These are phyloP conservation scores for Esperia sulphurella DNA, from an alignment of 2,888 invertebrate species.

Conservation along the genomic window DNA sequence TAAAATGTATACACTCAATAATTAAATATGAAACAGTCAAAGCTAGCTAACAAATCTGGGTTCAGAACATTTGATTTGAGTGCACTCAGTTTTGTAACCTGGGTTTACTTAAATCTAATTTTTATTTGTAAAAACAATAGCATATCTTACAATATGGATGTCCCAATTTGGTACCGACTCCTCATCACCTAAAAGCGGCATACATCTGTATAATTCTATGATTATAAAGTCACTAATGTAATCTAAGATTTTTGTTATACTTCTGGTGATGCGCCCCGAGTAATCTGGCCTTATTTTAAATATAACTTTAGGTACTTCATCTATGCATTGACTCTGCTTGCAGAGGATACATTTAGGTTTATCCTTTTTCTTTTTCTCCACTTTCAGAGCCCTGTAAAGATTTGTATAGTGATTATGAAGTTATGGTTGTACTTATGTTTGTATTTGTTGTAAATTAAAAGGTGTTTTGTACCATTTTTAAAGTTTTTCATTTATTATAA, in stretches of 20 bases:
- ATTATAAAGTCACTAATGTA: slow-evolving; percentile 38
- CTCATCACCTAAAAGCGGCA: slow-evolving; percentile 63
- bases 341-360: slow-evolving; percentile 26
- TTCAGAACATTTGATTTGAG: too few species aligned
- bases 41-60: too few species aligned
- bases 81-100: too few species aligned
- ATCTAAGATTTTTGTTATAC: slow-evolving; percentile 31
- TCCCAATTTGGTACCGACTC: slow-evolving; percentile 53
- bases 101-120: neutral
- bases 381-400: slow-evolving; percentile 35
- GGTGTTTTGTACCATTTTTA: slow-evolving; percentile 24
- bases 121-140: slow-evolving; percentile 38
- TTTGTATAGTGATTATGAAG: slow-evolving; percentile 21
- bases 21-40: too few species aligned
- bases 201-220: slow-evolving; percentile 57
- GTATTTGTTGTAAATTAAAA: slow-evolving; percentile 54
- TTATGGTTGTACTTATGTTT: slow-evolving; percentile 62
- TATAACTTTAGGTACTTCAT: slow-evolving; percentile 23
- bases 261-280: slow-evolving; percentile 37
- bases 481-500: too few species aligned
- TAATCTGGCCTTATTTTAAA: slow-evolving; percentile 19
- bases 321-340: slow-evolving; percentile 23
- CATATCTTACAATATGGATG: slow-evolving; percentile 52
- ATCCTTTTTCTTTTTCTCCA: too few species aligned
- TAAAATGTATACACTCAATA: too few species aligned